Evolutionary conservation across 64 coral and sea anemone species (phyloP), one percentile per base, ranked within the genome.

Genomic region (Dendrophyllia cribrosa): DNA sequence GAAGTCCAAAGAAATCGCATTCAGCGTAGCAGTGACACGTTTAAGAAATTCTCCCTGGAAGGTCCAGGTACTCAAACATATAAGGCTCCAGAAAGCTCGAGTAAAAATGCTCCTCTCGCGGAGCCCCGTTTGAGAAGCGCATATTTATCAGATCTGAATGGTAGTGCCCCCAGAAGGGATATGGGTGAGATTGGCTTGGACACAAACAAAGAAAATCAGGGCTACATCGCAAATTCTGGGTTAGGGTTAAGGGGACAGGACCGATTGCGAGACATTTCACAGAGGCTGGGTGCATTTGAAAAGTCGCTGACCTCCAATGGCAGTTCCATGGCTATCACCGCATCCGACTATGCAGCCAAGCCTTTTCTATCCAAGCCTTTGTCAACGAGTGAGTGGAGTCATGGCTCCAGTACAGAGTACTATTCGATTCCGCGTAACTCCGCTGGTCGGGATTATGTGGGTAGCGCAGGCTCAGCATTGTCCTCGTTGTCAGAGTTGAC

Each of bases 331-430:
- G 76, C 75, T 67, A 46, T 23, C 7, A 21, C 60, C 9, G 60
- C 73, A 58, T 19, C 45, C 3, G 70, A 23, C 62, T 83, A 48
- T 47, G 3, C 61, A n/a, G n/a, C n/a, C n/a, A n/a, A n/a, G n/a
- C n/a, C n/a, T n/a, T n/a, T n/a, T n/a, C n/a, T n/a, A 0, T 13
- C 59, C 4, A 91, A 91, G 20, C 79, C 89, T 44, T 59, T 58
- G n/a, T 83, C 67, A 13, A 83, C 77, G 5, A 83, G 89, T 49
- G 89, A 74, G 20, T 82, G 67, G 7, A 91, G 89, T 25, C 58
- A 60, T 74, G 77, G 77, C 2, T 91, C 89, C 5, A 83, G 89
- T 74, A 81, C 78, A 74, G 64, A 83, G 67, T 91, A 91, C 43
- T 43, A 51, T 14, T 83, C 78, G 1, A 16, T 91, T 21, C 89